A percentile compares a stretch with the other conserved stretches of the same genome.
phyloP scores from a whole-genome alignment of 2,113 vertebrate genomes.

The Chauna torquata region DNA sequence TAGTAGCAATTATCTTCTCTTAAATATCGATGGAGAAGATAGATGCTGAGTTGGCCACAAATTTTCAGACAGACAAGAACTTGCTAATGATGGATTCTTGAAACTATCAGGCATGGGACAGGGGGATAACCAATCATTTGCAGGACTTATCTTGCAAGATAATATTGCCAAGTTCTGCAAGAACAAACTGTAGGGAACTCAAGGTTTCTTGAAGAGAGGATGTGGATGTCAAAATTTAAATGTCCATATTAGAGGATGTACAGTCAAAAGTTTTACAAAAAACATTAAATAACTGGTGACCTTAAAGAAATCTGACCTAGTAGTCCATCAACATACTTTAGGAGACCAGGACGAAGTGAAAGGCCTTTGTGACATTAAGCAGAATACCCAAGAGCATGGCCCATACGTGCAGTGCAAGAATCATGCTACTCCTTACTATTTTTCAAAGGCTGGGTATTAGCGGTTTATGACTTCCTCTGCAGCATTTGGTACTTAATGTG shows the following conservation, averaged over 20 bases:
- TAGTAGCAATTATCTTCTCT: constrained; percentile 1
- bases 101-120: background rate
- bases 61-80: constrained; percentile 8
- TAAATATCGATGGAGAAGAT: background rate
- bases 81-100: constrained; percentile 1
- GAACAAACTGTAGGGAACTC: background rate
- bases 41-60: constrained; percentile 10
- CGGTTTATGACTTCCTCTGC: background rate
- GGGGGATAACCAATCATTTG: background rate
- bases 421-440: background rate
- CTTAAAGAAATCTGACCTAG: background rate
- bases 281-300: background rate
- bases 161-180: background rate
- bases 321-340: background rate
- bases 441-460: background rate
- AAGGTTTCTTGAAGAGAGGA: background rate
- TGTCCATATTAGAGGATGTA: background rate
- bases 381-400: background rate
- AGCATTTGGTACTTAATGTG: background rate
- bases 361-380: background rate
- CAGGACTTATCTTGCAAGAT: background rate
- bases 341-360: background rate
- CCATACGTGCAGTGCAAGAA: background rate
- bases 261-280: background rate
- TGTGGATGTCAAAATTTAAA: background rate